Evolutionary conservation across 2,113 vertebrate genomes (phyloP).

Genomic region (Mustela nigripes): DNA sequence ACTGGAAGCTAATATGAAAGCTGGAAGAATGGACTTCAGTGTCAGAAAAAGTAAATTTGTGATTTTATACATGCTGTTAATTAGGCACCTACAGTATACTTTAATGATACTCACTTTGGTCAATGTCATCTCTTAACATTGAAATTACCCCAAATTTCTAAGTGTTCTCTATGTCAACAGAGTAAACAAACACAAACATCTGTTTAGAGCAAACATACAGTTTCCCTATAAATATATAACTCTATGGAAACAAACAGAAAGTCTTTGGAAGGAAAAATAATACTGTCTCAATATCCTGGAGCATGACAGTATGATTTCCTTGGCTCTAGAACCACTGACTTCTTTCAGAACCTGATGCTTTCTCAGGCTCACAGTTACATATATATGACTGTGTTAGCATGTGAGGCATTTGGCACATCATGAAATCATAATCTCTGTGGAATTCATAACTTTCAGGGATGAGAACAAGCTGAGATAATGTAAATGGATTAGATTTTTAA

Average conservation of each 20-base stretch:
- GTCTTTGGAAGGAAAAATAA: neutral
- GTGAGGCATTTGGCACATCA: neutral
- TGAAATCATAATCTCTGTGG: constrained; percentile 2
- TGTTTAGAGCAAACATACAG: constrained; percentile 34
- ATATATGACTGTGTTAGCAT: neutral
- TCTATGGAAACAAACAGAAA: constrained; percentile 44
- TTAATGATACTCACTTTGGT: neutral
- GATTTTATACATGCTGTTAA: constrained; percentile 4
- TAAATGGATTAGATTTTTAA: neutral
- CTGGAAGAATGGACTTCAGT: neutral
- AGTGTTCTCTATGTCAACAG: constrained; percentile 52
- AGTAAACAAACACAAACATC: constrained; percentile 37
- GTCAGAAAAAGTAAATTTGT: constrained; percentile 37
- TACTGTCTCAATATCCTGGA: neutral
- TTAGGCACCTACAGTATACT: neutral
- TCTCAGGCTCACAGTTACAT: neutral
- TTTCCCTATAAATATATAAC: constrained; percentile 13
- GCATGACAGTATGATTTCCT: neutral
- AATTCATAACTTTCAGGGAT: neutral
- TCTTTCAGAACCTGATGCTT: neutral
- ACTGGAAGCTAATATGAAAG: constrained; percentile 12
- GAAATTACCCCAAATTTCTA: constrained; percentile 40
- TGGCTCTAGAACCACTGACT: neutral
- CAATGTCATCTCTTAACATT: neutral
- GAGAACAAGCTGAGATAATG: neutral